Base-by-base conservation (phyloP, 2,797 vertebrate species). In the Paguma larvata region DNA sequence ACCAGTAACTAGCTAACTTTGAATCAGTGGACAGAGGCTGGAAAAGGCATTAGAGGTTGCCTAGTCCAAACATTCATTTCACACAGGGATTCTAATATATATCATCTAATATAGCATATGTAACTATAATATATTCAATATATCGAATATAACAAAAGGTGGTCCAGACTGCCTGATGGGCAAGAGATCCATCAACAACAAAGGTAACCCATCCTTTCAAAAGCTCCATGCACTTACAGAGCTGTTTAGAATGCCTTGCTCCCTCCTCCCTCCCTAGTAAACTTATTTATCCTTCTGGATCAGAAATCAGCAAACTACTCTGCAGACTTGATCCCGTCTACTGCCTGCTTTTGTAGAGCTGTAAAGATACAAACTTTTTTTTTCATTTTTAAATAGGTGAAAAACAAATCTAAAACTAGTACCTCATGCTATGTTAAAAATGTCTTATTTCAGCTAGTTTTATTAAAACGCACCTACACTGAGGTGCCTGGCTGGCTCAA, bases 381-480 rank as follows among this genome's bases (percentile, higher is more conserved):
- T 91, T 48, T 51, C 32, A 85, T 53, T 85, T 85, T 82, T 56
- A 65, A 88, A 15, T 46, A 34, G 30, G 5, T 85, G 67, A 51
- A 93, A 83, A 97, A 78, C 18, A 91, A 93, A 75, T 62, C 62
- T 95, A 93, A 93, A 46, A 80, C 41, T 21, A 67, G 48, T 77
- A 70, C 4, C 53, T 89, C 78, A 27, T 78, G 46, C 53, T 32
- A 78, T 51, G 41, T 88, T 84, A 87, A 48, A 93, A 83, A 73
- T 48, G 30, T 79, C 51, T 72, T 16, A 63, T 63, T 77, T 89
- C 51, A 70, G 44, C 59, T 85, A 68, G 32, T 84, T 95, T 63
- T 62, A 68, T 62, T 80, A 62, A 80, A 95, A 95, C 30, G 48
- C 19, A 93, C 27, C 83, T 11, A 94, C 10, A 48, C 56, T 23